phyloP scores from a whole-genome alignment of 2,888 invertebrate genomes.

The Crematogaster levior region DNA sequence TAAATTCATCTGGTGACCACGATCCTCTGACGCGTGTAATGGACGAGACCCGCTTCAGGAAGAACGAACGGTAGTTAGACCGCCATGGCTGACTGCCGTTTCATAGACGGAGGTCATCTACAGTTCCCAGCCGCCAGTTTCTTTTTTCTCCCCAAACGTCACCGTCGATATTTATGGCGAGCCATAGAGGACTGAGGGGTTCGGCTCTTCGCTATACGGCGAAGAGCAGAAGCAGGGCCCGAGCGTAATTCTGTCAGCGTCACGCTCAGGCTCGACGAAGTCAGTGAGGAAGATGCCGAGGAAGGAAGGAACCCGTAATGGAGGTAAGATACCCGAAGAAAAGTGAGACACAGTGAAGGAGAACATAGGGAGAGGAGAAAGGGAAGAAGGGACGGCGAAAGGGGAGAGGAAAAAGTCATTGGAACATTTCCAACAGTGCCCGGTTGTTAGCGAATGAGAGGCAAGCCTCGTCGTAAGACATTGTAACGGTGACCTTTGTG shows the following conservation, averaged over 20 bases:
- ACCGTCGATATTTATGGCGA: slow-evolving; percentile 84
- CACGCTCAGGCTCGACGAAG: slow-evolving; percentile 73
- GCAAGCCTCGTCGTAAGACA: slow-evolving; percentile 48
- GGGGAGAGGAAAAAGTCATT: slow-evolving; percentile 53
- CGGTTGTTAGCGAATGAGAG: slow-evolving; percentile 40
- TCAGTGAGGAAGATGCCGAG: slow-evolving; percentile 44
- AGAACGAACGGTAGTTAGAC: slow-evolving; percentile 65
- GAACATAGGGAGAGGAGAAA: slow-evolving; percentile 7
- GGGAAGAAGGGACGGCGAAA: slow-evolving; percentile 3
- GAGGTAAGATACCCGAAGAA: neutral
- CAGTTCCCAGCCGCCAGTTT: slow-evolving; percentile 76
- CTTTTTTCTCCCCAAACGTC: slow-evolving; percentile 79
- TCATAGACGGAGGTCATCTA: slow-evolving; percentile 76
- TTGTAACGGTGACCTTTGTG: slow-evolving; percentile 63
- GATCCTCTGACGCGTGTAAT: slow-evolving; percentile 37
- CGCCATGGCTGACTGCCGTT: slow-evolving; percentile 64
- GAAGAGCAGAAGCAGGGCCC: slow-evolving; percentile 68
- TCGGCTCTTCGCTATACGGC: slow-evolving; percentile 57
- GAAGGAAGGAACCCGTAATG: slow-evolving; percentile 52
- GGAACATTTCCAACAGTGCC: slow-evolving; percentile 69
- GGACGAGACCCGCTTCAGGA: slow-evolving; percentile 26
- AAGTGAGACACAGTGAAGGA: slow-evolving; percentile 2
- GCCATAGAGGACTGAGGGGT: slow-evolving; percentile 76
- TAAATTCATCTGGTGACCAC: slow-evolving; percentile 37
- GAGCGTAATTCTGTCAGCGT: slow-evolving; percentile 82